These are phyloP conservation scores for Ormyrus labotus DNA, from an alignment of 2,888 invertebrate genomes.

Conservation along the genomic window DNA sequence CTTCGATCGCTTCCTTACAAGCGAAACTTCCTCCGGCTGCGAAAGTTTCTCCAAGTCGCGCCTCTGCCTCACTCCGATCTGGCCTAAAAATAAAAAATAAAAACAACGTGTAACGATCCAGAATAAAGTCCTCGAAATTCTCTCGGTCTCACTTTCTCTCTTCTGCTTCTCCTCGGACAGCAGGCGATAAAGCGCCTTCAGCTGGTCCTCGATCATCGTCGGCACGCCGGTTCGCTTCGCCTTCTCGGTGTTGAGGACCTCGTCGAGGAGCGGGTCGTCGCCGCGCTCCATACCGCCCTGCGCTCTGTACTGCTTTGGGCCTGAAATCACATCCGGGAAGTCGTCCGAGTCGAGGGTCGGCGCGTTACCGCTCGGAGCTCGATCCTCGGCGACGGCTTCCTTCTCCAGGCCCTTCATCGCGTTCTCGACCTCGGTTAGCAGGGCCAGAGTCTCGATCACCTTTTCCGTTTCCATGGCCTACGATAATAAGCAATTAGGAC, in stretches of 20 bases:
- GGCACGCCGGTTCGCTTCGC: constrained; percentile 59
- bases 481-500: rapidly evolving
- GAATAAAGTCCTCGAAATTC: not conserved
- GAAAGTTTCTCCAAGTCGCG: constrained; percentile 52
- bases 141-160: constrained; percentile 7
- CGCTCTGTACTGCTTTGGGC: not conserved
- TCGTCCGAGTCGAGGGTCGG: constrained; percentile 4
- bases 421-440: constrained; percentile 62
- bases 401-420: constrained; percentile 57
- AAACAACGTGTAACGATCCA: too few relatives aligned
- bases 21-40: not conserved
- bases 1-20: constrained; percentile 29
- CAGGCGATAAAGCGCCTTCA: constrained; percentile 58
- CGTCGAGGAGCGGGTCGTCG: constrained; percentile 58
- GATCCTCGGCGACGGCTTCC: not conserved
- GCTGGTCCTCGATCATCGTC: constrained; percentile 59
- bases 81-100: too few relatives aligned
- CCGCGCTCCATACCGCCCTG: not conserved
- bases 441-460: constrained; percentile 60
- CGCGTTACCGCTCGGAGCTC: not conserved
- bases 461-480: constrained; percentile 59
- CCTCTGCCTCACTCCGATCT: not conserved
- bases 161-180: constrained; percentile 55
- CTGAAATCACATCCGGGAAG: constrained; percentile 39
- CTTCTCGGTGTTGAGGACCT: constrained; percentile 60